These are phyloP conservation scores for Macrotis lagotis DNA, from an alignment of 2,113 vertebrate genomes.

Conservation along the genomic window DNA sequence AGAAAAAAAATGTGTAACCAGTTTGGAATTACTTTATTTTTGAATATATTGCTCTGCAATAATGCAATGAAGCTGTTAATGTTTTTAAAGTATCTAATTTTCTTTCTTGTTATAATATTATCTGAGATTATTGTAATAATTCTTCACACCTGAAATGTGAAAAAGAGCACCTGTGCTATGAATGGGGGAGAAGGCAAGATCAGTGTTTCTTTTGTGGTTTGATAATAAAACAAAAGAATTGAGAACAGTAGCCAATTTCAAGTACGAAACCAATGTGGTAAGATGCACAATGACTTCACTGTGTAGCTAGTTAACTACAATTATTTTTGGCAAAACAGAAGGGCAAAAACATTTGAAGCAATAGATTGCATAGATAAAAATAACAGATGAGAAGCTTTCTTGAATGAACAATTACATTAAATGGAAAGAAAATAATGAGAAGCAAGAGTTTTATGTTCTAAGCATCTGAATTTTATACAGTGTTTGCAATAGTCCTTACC, in stretches of 20 bases:
- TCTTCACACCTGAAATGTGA: slow-evolving; percentile 41
- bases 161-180: slow-evolving; percentile 16
- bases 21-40: slow-evolving; percentile 37
- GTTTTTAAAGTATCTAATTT: slow-evolving; percentile 20
- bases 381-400: slow-evolving; percentile 71
- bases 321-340: slow-evolving; percentile 81
- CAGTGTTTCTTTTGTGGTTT: slow-evolving; percentile 45
- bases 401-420: slow-evolving; percentile 70
- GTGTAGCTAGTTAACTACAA: slow-evolving; percentile 76
- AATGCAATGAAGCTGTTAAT: slow-evolving; percentile 3
- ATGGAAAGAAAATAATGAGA: slow-evolving; percentile 70
- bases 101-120: slow-evolving; percentile 57
- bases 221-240: slow-evolving; percentile 64
- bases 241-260: slow-evolving; percentile 59
- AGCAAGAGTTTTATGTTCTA: slow-evolving; percentile 61
- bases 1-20: neutral
- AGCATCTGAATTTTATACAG: slow-evolving; percentile 64
- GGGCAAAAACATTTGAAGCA: slow-evolving; percentile 75
- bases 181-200: slow-evolving; percentile 36
- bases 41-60: slow-evolving; percentile 27
- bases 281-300: slow-evolving; percentile 66
- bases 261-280: slow-evolving; percentile 36
- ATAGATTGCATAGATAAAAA: slow-evolving; percentile 75
- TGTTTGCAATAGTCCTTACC: slow-evolving; percentile 61
- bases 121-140: slow-evolving; percentile 52